A percentile compares a stretch with the other conserved stretches of the same genome.
These are phyloP conservation scores for Leguminivora glycinivorella DNA, from an alignment of 1,140 invertebrate genomes.

Conservation along the genomic window DNA sequence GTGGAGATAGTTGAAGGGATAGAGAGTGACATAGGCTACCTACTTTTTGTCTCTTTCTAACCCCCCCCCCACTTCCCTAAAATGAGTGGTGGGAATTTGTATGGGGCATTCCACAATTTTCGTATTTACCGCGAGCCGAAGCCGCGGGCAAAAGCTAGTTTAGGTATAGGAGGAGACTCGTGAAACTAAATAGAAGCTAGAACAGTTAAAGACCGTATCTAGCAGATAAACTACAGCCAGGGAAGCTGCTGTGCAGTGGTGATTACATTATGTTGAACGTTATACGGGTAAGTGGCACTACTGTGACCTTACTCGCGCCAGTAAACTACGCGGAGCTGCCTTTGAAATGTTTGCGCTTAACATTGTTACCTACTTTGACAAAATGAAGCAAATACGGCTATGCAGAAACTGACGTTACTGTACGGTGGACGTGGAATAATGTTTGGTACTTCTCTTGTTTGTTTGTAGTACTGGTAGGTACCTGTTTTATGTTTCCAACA, in stretches of 20 bases:
- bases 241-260: background rate
- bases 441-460: background rate
- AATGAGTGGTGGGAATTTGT: too few relatives aligned
- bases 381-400: background rate
- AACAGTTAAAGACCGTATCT: background rate
- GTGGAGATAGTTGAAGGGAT: too few relatives aligned
- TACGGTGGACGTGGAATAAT: background rate
- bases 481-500: too few relatives aligned
- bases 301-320: background rate
- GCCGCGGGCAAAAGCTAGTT: too few relatives aligned
- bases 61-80: too few relatives aligned
- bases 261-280: conserved; percentile 7
- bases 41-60: too few relatives aligned
- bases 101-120: too few relatives aligned
- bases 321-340: background rate
- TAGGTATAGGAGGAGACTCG: too few relatives aligned
- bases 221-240: background rate
- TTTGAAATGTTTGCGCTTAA: conserved; percentile 10
- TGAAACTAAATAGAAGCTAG: background rate
- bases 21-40: too few relatives aligned
- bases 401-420: background rate
- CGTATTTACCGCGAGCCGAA: too few relatives aligned
- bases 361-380: background rate
- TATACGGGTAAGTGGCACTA: conserved; percentile 2
- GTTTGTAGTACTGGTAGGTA: too few relatives aligned